These are phyloP conservation scores for Ptychadena robeensis DNA, from an alignment of 2,797 vertebrate genomes.

Conservation along the genomic window DNA sequence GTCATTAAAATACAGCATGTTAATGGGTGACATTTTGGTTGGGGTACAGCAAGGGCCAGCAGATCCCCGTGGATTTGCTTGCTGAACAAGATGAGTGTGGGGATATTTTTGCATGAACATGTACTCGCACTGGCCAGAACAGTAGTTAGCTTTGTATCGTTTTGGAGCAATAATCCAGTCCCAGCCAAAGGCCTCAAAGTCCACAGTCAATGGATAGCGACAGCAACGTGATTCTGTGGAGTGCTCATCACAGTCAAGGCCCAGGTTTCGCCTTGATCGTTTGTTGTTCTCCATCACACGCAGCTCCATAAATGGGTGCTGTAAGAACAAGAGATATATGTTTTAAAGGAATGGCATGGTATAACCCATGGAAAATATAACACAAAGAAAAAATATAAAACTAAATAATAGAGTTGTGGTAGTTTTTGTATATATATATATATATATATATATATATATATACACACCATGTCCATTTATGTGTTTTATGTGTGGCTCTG, in stretches of 20 bases:
- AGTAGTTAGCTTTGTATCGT: constrained; percentile 98
- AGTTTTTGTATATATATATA: too few species aligned
- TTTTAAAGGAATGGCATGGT: background rate
- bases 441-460: too few species aligned
- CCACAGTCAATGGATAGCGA: constrained; percentile 95
- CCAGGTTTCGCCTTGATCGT: constrained; percentile 91
- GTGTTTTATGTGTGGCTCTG: too few species aligned
- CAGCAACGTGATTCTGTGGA: constrained; percentile 97
- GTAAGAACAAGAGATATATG: constrained; percentile 61
- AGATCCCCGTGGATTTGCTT: constrained; percentile 93
- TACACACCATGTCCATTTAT: too few species aligned
- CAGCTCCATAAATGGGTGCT: constrained; percentile 98
- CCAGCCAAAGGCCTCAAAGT: constrained; percentile 98
- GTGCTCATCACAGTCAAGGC: constrained; percentile 96
- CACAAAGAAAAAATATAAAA: background rate
- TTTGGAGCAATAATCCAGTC: constrained; percentile 99
- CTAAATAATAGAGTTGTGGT: background rate
- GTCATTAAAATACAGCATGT: constrained; percentile 99
- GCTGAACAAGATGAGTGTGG: constrained; percentile 96
- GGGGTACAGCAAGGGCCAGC: constrained; percentile 97
- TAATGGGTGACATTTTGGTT: constrained; percentile 99
- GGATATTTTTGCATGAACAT: constrained; percentile 99
- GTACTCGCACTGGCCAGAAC: constrained; percentile 98
- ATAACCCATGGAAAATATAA: background rate
- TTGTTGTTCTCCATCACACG: constrained; percentile 97